These are phyloP conservation scores for Apodemia zela DNA, from an alignment of 2,888 invertebrate genomes.

Conservation along the genomic window DNA sequence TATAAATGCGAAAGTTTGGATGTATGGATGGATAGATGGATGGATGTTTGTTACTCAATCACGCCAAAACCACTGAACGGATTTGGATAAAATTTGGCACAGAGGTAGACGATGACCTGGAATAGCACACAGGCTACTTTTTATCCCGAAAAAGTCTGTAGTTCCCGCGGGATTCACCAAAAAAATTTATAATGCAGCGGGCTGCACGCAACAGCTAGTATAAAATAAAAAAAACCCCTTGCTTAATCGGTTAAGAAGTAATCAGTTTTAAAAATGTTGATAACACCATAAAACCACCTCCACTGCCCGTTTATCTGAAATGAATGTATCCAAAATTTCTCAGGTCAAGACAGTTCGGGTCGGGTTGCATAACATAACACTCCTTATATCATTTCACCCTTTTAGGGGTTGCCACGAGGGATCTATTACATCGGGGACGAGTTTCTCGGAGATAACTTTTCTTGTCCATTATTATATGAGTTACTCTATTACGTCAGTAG, in stretches of 20 bases:
- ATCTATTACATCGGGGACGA: conserved; percentile 10
- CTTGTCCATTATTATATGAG: neutral
- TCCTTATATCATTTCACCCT: conserved; percentile 6
- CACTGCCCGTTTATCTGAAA: neutral
- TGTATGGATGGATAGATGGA: too few species aligned
- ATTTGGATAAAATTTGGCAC: too few species aligned
- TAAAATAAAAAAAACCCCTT: too few species aligned
- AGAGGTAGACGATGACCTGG: too few species aligned
- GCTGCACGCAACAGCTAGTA: too few species aligned
- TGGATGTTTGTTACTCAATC: too few species aligned
- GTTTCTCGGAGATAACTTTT: neutral
- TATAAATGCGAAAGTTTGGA: too few species aligned
- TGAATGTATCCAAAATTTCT: conserved; percentile 1
- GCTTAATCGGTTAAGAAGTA: neutral
- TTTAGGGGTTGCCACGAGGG: conserved; percentile 10
- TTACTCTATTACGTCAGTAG: neutral
- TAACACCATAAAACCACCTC: neutral
- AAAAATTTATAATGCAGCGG: too few species aligned
- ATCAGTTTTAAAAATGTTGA: neutral
- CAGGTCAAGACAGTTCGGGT: conserved; percentile 13
- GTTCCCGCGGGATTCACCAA: too few species aligned
- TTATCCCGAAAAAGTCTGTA: too few species aligned
- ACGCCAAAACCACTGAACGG: too few species aligned
- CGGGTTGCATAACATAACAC: conserved; percentile 8
- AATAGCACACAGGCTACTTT: too few species aligned